Evolutionary conservation across 2,888 invertebrate species (phyloP).

Genomic region (Cylloceria caligata): DNA sequence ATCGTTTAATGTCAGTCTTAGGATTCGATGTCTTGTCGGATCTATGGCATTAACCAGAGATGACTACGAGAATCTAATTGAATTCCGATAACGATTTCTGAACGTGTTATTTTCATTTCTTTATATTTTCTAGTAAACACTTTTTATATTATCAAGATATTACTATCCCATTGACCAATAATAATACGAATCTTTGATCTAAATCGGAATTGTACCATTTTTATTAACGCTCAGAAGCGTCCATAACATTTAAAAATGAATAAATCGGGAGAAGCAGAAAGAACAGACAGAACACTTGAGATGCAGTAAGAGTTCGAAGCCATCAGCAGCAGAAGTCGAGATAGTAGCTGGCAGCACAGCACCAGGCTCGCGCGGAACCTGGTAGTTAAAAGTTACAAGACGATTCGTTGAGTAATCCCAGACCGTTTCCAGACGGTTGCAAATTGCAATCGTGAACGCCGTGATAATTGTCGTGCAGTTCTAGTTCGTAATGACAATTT

Average conservation of each 20-base stretch:
- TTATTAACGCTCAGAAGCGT: neutral
- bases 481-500: slow-evolving; percentile 82
- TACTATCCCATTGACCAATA: too few species aligned
- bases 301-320: slow-evolving; percentile 61
- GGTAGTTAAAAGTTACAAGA: slow-evolving; percentile 84
- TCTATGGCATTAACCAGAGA: too few species aligned
- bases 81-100: too few species aligned
- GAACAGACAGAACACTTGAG: slow-evolving; percentile 19
- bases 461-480: slow-evolving; percentile 83
- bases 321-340: slow-evolving; percentile 51
- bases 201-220: neutral
- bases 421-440: slow-evolving; percentile 83
- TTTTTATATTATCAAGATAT: neutral
- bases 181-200: neutral
- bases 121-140: neutral
- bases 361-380: slow-evolving; percentile 74
- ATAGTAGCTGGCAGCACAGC: slow-evolving; percentile 58
- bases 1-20: too few species aligned
- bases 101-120: neutral
- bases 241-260: slow-evolving; percentile 18
- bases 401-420: slow-evolving; percentile 84
- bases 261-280: slow-evolving; percentile 30
- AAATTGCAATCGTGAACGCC: slow-evolving; percentile 83
- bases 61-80: too few species aligned
- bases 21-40: too few species aligned